Base-by-base conservation (phyloP, 2,113 vertebrate genomes). In the Cyphomyrus plagiostoma region DNA sequence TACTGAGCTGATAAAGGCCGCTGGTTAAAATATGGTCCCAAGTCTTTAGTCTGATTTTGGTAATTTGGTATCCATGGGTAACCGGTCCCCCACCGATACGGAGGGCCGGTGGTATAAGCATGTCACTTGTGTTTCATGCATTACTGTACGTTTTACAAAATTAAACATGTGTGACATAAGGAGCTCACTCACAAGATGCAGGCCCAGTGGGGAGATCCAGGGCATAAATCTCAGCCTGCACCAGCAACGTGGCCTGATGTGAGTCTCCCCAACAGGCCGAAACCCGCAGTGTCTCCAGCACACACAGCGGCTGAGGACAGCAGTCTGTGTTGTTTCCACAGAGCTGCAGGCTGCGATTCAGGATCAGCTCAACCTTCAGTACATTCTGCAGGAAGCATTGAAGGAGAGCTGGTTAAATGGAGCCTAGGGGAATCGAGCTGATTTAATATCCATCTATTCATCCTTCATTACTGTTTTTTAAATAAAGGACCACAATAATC, bases 201-300 rank as follows among this genome's bases (percentile, higher is more conserved):
- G 92, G 93, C 88, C 92, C 95, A 62, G 84, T 6, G 89, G 95
- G 93, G 85, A 95, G 92, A 10, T 95, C 90, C 92, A 94, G 95
- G 85, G 96, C 95, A 88, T 96, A 95, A 90, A 99, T 97, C 91
- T 96, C 95, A 86, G 93, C 97, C 93, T 97, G 97, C 89, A 99
- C 93, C 56, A 97, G 93, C n/a, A 99, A 94, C 3, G 92, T 94
- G 0, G 97, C 95, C 91, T 93, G 91, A 21, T 93, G 70, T 26
- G 52, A 89, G 0, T 92, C 89, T 0, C 89, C 93, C 53, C 1
- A 92, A 92, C 97, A 97, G 0, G 97, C 98, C 0, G 96, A 95
- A 66, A 99, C 93, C 90, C 95, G 96, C 56, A 99, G 94, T 0
- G 95, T 94, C 74, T 98, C 97, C 66, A 97, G 30, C 21, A 97